Evolutionary conservation across 2,888 invertebrate species (phyloP).

Genomic region (Lobophora halterata): DNA sequence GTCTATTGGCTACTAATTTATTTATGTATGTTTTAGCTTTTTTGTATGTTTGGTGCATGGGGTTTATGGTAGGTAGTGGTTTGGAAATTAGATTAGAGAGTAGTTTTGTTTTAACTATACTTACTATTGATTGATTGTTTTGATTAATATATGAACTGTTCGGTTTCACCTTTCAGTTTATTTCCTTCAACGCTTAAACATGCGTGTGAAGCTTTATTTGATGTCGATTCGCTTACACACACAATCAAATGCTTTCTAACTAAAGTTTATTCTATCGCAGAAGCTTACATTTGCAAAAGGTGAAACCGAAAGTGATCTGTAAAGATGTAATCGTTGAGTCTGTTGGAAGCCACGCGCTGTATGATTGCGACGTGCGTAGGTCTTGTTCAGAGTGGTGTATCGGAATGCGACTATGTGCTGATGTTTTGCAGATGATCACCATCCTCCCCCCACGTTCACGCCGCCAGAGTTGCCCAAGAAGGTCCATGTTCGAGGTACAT

Average conservation of each 20-base stretch:
- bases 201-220: constrained; percentile 27
- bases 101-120: constrained; percentile 34
- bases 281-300: constrained; percentile 36
- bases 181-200: constrained; percentile 22
- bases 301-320: constrained; percentile 46
- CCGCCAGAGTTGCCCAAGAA: constrained; percentile 99
- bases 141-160: constrained; percentile 37
- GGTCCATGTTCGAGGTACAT: constrained; percentile 97
- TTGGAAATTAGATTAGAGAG: constrained; percentile 35
- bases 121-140: constrained; percentile 38
- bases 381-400: constrained; percentile 72
- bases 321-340: constrained; percentile 35
- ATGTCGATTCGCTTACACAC: constrained; percentile 28
- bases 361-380: constrained; percentile 64
- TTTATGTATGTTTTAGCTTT: constrained; percentile 48
- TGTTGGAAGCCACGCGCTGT: constrained; percentile 60
- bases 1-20: constrained; percentile 53
- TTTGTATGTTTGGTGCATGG: constrained; percentile 63
- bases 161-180: constrained; percentile 49
- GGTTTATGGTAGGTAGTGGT: constrained; percentile 48
- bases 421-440: constrained; percentile 97
- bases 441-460: constrained; percentile 98
- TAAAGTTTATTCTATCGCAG: constrained; percentile 16
- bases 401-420: constrained; percentile 84
- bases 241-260: constrained; percentile 15